Conservation (phyloP, 2,797 vertebrate genomes). For the Phataginus tricuspis region DNA sequence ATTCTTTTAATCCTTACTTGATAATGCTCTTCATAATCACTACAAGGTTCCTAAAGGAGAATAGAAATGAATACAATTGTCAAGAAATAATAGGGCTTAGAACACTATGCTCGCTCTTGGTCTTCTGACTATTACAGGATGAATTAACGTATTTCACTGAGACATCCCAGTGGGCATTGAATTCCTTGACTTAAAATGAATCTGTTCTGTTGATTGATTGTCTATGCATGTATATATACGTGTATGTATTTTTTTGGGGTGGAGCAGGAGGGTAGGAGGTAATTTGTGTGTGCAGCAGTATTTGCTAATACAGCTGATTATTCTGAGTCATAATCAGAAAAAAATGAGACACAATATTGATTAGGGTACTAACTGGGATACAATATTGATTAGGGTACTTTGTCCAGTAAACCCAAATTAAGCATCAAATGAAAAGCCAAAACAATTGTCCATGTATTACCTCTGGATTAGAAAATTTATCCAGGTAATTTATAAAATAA, state of each 20-base stretch:
- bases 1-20: constrained; percentile 68
- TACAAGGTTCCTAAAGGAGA: constrained; percentile 60
- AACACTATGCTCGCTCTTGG: background rate
- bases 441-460: background rate
- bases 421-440: background rate
- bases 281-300: background rate
- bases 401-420: background rate
- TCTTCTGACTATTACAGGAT: constrained; percentile 53
- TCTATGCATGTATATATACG: background rate
- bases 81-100: constrained; percentile 58
- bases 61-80: constrained; percentile 52
- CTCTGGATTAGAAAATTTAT: background rate
- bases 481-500: background rate
- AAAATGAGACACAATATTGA: background rate
- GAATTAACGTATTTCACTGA: constrained; percentile 19
- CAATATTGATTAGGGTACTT: background rate
- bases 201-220: background rate
- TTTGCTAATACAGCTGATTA: background rate
- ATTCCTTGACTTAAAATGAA: constrained; percentile 10
- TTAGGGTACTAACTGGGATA: background rate
- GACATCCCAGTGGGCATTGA: background rate
- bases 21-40: constrained; percentile 70
- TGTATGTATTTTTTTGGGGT: background rate
- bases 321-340: background rate
- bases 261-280: background rate